Conservation (phyloP, 2,113 vertebrate species). For the Anoplopoma fimbria region DNA sequence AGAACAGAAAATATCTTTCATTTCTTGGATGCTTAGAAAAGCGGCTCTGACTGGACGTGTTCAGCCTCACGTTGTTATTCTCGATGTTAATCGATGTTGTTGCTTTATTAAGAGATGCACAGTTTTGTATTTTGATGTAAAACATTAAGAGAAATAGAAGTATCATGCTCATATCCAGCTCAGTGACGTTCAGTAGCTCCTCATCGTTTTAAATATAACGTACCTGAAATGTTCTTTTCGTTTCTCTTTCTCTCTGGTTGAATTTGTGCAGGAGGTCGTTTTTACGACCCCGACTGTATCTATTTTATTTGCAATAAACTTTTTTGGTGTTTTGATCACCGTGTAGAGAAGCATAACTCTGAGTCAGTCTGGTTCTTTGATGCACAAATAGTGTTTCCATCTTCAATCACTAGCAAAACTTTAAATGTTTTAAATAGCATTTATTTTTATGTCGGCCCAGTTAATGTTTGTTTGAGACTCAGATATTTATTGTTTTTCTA, state of each 20-base stretch:
- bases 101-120: slow-evolving; percentile 45
- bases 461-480: too few species aligned
- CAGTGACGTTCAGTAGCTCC: slow-evolving; percentile 45
- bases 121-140: slow-evolving; percentile 68
- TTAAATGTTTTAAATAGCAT: not conserved
- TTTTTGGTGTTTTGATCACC: slow-evolving; percentile 75
- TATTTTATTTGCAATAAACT: slow-evolving; percentile 79
- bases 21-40: slow-evolving; percentile 1
- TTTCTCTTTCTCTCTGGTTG: slow-evolving; percentile 47
- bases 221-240: slow-evolving; percentile 22
- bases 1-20: not conserved
- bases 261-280: slow-evolving; percentile 60
- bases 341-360: slow-evolving; percentile 61
- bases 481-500: not conserved
- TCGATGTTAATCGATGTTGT: slow-evolving; percentile 33
- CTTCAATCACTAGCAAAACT: too few species aligned
- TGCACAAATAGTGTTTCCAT: not conserved
- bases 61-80: slow-evolving; percentile 14
- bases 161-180: slow-evolving; percentile 35
- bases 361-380: slow-evolving; percentile 2
- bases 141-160: slow-evolving; percentile 1
- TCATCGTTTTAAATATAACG: slow-evolving; percentile 41
- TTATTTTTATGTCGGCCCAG: too few species aligned
- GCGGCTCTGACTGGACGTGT: slow-evolving; percentile 1
- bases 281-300: slow-evolving; percentile 31